phyloP scores from a whole-genome alignment of 2,113 vertebrate genomes.

The Plecturocebus donacophilus region DNA sequence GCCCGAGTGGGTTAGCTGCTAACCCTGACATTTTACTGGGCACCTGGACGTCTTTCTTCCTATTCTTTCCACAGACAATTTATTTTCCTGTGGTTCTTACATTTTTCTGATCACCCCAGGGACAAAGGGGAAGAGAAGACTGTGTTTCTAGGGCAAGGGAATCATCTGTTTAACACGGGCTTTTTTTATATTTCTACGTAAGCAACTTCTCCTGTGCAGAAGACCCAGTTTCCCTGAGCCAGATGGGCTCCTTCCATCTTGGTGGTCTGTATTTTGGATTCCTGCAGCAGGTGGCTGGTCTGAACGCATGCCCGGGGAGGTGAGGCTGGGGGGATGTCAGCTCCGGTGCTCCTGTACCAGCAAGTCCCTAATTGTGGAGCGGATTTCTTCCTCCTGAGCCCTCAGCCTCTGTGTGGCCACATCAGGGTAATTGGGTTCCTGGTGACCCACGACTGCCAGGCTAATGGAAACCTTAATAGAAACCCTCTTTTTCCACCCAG shows the following conservation, averaged over 20 bases:
- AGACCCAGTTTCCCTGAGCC: background rate
- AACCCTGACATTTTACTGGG: background rate
- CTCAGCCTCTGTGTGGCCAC: accelerated
- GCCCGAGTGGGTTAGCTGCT: accelerated
- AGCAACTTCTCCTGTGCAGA: accelerated
- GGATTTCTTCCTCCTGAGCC: background rate
- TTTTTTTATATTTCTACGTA: accelerated
- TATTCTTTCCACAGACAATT: background rate
- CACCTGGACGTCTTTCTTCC: background rate
- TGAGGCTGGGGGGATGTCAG: background rate
- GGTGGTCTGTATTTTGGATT: accelerated
- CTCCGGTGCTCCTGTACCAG: accelerated
- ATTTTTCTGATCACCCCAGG: background rate
- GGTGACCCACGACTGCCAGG: background rate
- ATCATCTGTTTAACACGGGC: too few species aligned
- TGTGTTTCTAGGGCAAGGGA: background rate
- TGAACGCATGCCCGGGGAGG: accelerated
- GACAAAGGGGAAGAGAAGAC: background rate
- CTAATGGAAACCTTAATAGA: background rate
- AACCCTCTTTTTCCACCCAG: background rate
- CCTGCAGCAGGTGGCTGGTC: background rate
- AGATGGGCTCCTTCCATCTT: accelerated
- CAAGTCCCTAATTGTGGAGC: background rate
- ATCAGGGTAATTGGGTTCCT: background rate
- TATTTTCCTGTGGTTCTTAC: background rate